phyloP scores from a whole-genome alignment of 2,797 vertebrate genomes.

The Eidolon dupreanum region DNA sequence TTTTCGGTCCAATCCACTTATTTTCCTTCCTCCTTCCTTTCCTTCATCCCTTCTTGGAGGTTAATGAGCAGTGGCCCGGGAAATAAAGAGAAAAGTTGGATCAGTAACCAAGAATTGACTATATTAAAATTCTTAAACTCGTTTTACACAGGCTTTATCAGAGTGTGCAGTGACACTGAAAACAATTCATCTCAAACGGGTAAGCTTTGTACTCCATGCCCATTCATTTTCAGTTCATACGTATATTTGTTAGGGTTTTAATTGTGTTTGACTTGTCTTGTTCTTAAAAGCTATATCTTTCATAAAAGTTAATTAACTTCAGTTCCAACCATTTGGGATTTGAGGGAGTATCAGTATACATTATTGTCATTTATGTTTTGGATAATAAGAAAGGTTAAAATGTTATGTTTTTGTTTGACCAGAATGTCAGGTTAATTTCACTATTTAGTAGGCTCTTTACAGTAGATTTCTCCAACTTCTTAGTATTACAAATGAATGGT shows the following conservation, averaged over 20 bases:
- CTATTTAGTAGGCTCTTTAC: not conserved
- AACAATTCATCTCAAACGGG: conserved; percentile 98
- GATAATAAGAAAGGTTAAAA: not conserved
- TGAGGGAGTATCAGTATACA: not conserved
- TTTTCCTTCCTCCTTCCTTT: not conserved
- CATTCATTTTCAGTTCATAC: not conserved
- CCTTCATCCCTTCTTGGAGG: not conserved
- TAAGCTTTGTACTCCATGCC: conserved; percentile 80
- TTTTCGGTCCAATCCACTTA: not conserved
- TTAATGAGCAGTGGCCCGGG: not conserved
- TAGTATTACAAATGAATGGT: not conserved
- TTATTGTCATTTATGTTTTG: not conserved
- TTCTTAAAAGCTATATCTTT: not conserved
- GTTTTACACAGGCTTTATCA: conserved; percentile 92
- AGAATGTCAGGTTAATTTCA: not conserved
- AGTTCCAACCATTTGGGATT: not conserved
- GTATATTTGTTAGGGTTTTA: not conserved
- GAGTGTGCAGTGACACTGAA: conserved; percentile 96
- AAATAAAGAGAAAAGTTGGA: not conserved
- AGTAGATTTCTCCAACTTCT: not conserved
- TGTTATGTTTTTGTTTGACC: not conserved
- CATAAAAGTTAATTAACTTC: not conserved
- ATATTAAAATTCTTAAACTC: conserved; percentile 51
- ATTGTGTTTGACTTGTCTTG: not conserved
- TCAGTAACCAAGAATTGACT: not conserved